These are phyloP conservation scores for Mormyrus proboscirostris DNA, from an alignment of 2,797 vertebrate genomes.

Conservation along the genomic window DNA sequence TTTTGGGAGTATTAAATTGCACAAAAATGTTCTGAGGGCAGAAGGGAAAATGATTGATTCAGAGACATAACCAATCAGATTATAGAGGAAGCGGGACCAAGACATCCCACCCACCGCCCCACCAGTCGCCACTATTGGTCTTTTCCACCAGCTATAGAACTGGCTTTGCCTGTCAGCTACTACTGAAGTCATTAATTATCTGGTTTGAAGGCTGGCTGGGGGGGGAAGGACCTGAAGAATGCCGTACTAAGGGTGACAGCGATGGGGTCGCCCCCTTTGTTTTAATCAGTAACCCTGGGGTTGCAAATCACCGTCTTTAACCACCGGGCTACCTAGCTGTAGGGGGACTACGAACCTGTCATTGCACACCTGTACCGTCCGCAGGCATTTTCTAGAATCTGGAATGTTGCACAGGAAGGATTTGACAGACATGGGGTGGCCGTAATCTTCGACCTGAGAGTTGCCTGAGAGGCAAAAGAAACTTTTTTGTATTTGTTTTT, in stretches of 20 bases:
- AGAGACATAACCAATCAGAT: background rate
- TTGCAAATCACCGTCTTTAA: background rate
- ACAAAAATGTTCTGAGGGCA: background rate
- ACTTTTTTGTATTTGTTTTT: background rate
- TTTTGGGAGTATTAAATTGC: background rate
- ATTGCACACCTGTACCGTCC: background rate
- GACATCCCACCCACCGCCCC: background rate
- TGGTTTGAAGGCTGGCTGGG: background rate
- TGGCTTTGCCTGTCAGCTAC: background rate
- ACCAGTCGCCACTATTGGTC: background rate
- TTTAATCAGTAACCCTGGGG: background rate
- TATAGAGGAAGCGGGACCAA: background rate
- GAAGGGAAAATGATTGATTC: background rate
- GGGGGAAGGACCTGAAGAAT: background rate
- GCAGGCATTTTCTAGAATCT: background rate
- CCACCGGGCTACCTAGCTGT: background rate
- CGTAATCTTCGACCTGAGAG: background rate
- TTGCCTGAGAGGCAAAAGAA: background rate
- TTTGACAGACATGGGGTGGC: background rate
- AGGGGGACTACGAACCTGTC: background rate
- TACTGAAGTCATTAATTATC: background rate
- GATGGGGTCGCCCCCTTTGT: background rate
- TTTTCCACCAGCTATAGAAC: background rate
- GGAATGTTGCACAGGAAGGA: background rate
- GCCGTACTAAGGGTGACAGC: background rate